Evolutionary conservation across 64 coral and sea anemone species (phyloP).

Genomic region (Pachyseris speciosa): DNA sequence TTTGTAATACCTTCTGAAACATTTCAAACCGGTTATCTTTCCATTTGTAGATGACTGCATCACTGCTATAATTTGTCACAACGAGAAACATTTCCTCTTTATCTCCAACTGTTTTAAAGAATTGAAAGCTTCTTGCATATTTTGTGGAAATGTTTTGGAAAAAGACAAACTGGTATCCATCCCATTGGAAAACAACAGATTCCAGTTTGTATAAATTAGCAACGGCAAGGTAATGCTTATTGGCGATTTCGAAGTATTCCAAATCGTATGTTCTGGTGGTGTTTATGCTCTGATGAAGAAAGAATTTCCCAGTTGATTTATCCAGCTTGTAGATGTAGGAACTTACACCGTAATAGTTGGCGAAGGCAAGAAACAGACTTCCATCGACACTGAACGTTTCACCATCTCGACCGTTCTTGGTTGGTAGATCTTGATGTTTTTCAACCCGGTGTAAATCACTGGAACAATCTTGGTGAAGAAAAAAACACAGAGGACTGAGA

Average conservation of each 20-base stretch:
- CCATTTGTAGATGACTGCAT: neutral
- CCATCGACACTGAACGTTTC: too few species aligned
- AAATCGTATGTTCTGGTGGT: neutral
- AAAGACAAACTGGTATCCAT: neutral
- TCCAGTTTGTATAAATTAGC: neutral
- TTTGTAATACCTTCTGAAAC: neutral
- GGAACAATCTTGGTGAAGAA: too few species aligned
- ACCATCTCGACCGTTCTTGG: too few species aligned
- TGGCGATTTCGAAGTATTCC: neutral
- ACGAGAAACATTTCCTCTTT: neutral
- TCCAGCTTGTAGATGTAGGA: neutral
- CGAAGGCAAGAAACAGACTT: too few species aligned
- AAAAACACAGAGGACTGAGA: too few species aligned
- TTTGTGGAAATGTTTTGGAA: constrained; percentile 8
- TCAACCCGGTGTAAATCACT: too few species aligned
- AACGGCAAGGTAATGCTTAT: constrained; percentile 19
- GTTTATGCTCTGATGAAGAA: neutral
- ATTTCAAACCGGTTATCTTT: neutral
- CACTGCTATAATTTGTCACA: neutral
- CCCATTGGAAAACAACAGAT: constrained; percentile 1
- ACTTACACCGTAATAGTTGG: neutral
- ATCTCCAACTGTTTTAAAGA: neutral
- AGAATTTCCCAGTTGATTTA: neutral
- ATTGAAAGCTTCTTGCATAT: neutral
- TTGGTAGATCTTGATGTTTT: too few species aligned